A percentile compares a stretch with the other conserved stretches of the same genome.
Conservation (phyloP, 1,140 invertebrate species). For the Drosophila asahinai region DNA sequence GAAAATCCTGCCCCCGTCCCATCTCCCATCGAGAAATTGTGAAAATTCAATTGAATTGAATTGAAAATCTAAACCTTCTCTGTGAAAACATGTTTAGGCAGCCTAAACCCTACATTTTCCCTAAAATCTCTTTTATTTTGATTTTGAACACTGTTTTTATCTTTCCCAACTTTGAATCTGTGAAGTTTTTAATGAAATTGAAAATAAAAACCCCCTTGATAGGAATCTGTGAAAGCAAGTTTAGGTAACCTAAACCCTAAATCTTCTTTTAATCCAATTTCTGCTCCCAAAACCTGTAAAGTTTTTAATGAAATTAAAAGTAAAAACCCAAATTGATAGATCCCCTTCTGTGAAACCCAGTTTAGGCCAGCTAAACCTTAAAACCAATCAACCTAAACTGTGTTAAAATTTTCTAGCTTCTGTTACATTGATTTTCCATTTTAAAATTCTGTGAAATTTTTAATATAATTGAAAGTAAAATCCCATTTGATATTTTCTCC, state of each 20-base stretch:
- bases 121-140: background rate
- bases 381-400: background rate
- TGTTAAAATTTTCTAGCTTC: background rate
- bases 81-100: conserved; percentile 32
- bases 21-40: conserved; percentile 3
- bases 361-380: conserved; percentile 1
- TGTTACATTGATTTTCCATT: background rate
- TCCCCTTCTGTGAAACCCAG: conserved; percentile 1
- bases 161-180: background rate
- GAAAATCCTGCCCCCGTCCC: background rate
- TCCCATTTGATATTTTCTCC: conserved; percentile 1
- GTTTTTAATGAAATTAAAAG: conserved; percentile 3
- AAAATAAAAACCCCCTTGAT: conserved; percentile 11
- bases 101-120: conserved; percentile 22
- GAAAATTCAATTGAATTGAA: conserved; percentile 30
- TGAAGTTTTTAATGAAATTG: conserved; percentile 28
- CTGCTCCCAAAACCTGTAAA: background rate
- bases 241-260: background rate
- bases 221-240: background rate
- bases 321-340: conserved; percentile 6
- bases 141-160: background rate
- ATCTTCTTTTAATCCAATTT: background rate
- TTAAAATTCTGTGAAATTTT: conserved; percentile 19
- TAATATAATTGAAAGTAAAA: conserved; percentile 34
- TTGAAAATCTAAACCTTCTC: conserved; percentile 23